Evolutionary conservation across 2,888 invertebrate genomes (phyloP), one percentile per base, ranked within the genome.

Genomic region (Athripsodes cinereus): DNA sequence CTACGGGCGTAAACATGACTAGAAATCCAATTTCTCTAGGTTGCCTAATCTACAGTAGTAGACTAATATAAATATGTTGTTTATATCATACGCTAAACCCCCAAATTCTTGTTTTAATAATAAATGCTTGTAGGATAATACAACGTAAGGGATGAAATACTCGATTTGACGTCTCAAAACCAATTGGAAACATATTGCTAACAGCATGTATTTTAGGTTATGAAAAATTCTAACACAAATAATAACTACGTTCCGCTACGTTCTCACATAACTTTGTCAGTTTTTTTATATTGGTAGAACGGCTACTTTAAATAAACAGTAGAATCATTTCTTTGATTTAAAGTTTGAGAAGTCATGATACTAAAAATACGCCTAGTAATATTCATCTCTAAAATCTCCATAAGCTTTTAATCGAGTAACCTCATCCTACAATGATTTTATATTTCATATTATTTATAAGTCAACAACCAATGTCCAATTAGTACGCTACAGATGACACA

Each of bases 171-270:
- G 48, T 20, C 20, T 54, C 34, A 26, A 26, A 19, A 16, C 40
- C 40, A 40, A 40, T 40, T 13, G 40, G 40, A 40, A 40, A 40
- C 40, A 21, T 47, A 47, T 47, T 47, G 47, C 6, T 20, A 47
- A 19, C 2, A n/a, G n/a, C n/a, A 47, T 3, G 16, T 18, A 47
- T 47, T 47, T 47, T 20, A 2, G 47, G 19, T 47, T 47, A 47
- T 19, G 47, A 20, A 47, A 47, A 40, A 40, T 8, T 26, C 26
- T 26, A 26, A 26, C 10, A 26, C 26, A 10, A 26, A n/a, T n/a
- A n/a, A n/a, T 11, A 31, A 31, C 31, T 13, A 5, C 40, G 16
- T 40, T 40, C 13, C 16, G 40, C 13, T 40, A 5, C 40, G 8
- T 40, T 13, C 2, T 13, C 40, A 16, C 2, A 40, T 40, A 40